Conservation (phyloP, 2,797 vertebrate genomes). For the Myiotriccus ornatus region DNA sequence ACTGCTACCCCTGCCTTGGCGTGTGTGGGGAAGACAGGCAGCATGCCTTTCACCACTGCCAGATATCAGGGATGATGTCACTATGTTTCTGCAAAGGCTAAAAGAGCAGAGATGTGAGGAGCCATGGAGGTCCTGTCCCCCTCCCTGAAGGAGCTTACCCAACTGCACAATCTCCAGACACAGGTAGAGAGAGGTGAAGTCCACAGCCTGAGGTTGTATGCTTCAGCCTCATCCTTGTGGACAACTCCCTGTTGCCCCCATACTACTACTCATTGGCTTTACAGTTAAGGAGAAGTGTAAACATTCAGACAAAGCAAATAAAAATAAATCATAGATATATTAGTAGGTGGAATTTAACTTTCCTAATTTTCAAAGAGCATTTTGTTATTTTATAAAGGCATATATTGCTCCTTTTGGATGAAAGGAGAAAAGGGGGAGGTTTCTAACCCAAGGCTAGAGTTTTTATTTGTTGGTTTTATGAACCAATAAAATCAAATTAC, state of each 20-base stretch:
- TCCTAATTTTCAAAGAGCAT: background rate
- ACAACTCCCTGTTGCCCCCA: background rate
- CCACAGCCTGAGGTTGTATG: background rate
- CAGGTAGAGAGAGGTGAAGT: background rate
- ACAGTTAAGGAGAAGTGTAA: background rate
- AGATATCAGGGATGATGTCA: background rate
- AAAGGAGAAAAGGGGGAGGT: background rate
- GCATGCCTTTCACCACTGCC: background rate
- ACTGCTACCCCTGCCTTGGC: background rate
- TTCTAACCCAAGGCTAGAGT: background rate
- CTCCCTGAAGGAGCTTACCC: background rate
- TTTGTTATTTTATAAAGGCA: background rate
- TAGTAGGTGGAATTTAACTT: background rate
- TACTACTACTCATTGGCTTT: background rate
- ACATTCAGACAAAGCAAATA: background rate
- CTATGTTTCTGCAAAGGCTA: background rate
- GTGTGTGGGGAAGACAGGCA: background rate
- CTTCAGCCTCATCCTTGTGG: background rate
- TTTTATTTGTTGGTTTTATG: conserved; percentile 20
- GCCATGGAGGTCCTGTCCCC: background rate
- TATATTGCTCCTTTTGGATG: background rate
- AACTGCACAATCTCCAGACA: background rate
- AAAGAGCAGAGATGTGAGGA: background rate
- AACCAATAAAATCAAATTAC: conserved; percentile 35
- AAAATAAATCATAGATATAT: background rate